Conservation (phyloP, 2,113 vertebrate species). For the Fregata magnificens region DNA sequence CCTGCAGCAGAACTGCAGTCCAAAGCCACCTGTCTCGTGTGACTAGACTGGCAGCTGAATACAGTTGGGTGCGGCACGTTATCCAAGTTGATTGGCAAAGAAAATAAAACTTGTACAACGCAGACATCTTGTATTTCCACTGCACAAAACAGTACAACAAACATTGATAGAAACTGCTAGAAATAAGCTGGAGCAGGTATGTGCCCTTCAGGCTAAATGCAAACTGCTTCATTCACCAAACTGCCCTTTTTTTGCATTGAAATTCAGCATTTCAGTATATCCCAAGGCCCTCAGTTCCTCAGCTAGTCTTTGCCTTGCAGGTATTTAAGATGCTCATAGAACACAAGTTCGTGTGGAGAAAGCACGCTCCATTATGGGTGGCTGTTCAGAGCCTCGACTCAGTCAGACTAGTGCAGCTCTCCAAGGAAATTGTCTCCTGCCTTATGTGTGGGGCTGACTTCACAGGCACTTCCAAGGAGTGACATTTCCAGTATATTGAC, state of each 20-base stretch:
- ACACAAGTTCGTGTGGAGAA: neutral
- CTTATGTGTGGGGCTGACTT: neutral
- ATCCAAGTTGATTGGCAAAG: neutral
- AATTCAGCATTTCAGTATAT: neutral
- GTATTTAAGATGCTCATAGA: neutral
- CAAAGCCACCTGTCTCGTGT: fast-evolving
- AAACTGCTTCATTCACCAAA: neutral
- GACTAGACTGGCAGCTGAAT: neutral
- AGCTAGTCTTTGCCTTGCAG: neutral
- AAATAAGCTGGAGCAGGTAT: neutral
- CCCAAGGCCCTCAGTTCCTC: neutral
- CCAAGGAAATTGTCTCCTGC: neutral
- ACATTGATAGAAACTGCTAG: neutral
- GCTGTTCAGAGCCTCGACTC: neutral
- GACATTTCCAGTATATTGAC: neutral
- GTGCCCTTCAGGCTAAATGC: neutral
- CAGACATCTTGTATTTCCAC: neutral
- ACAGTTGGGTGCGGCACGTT: fast-evolving
- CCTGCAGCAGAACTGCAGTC: neutral
- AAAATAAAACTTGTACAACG: neutral
- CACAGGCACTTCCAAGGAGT: neutral
- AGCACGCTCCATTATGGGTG: too few species aligned
- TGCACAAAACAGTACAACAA: neutral
- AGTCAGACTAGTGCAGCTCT: neutral
- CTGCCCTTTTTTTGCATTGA: neutral